Conservation (phyloP, 2,797 vertebrate species). For the Syncerus caffer region DNA sequence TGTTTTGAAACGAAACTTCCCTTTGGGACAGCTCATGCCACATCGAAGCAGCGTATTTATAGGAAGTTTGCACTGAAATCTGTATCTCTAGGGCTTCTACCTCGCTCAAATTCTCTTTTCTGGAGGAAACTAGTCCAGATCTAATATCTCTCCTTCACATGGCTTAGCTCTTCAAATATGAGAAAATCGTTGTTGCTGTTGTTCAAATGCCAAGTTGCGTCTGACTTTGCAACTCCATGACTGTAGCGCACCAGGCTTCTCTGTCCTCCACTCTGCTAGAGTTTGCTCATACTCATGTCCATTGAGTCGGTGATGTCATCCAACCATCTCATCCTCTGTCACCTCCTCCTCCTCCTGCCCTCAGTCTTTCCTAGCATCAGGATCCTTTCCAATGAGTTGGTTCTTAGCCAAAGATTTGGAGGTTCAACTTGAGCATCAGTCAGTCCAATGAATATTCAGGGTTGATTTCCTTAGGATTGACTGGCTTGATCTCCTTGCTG, state of each 20-base stretch:
- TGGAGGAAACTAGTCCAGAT: not conserved
- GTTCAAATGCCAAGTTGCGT: fast-evolving
- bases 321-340: not conserved
- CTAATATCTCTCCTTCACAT: not conserved
- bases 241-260: too few species aligned
- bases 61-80: not conserved
- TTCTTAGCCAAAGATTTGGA: not conserved
- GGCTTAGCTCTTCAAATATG: not conserved
- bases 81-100: not conserved
- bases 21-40: not conserved
- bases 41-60: not conserved
- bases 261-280: too few species aligned
- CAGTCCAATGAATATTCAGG: not conserved
- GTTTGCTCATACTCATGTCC: too few species aligned
- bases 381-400: not conserved
- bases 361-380: not conserved
- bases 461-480: not conserved
- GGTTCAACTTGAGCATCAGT: not conserved
- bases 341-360: not conserved
- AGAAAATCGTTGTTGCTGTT: not conserved
- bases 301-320: not conserved
- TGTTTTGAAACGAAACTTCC: not conserved
- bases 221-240: not conserved
- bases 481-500: not conserved
- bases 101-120: not conserved